A percentile compares a stretch with the other conserved stretches of the same genome.
These are phyloP conservation scores for Poecilia wingei DNA, from an alignment of 2,797 vertebrate genomes.

Conservation along the genomic window DNA sequence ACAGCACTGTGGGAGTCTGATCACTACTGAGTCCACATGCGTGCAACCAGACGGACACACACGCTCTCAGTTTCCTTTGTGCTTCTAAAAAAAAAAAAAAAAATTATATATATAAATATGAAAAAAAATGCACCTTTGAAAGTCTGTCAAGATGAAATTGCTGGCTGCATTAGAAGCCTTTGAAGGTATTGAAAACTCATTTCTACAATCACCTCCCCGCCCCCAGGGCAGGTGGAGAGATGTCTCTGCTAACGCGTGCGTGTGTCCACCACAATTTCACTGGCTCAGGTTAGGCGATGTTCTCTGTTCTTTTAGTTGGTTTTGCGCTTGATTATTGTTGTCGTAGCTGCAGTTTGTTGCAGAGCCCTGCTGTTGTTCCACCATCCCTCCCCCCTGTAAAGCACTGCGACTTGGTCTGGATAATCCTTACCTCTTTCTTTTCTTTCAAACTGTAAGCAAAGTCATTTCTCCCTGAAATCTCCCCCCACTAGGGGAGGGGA, in stretches of 20 bases:
- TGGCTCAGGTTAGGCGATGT: constrained; percentile 40
- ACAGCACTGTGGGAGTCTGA: constrained; percentile 74
- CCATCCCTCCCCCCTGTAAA: constrained; percentile 19
- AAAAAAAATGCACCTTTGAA: constrained; percentile 50
- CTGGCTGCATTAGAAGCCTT: constrained; percentile 71
- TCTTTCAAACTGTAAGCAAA: constrained; percentile 58
- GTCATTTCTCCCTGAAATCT: constrained; percentile 54
- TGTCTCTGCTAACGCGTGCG: constrained; percentile 6
- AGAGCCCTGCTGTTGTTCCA: constrained; percentile 28
- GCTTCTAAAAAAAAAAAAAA: constrained; percentile 4
- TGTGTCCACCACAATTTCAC: constrained; percentile 25
- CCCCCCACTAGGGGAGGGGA: constrained; percentile 32
- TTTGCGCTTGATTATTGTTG: constrained; percentile 61
- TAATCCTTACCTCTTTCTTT: constrained; percentile 70
- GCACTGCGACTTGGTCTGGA: constrained; percentile 40
- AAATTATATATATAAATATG: constrained; percentile 24
- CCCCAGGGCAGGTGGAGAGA: constrained; percentile 55
- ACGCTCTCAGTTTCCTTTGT: constrained; percentile 47
- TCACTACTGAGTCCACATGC: constrained; percentile 65
- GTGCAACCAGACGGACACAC: constrained; percentile 29
- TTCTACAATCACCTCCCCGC: constrained; percentile 67
- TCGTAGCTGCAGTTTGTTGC: constrained; percentile 50
- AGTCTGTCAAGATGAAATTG: constrained; percentile 76
- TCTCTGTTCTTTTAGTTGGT: constrained; percentile 52
- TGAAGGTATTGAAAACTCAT: constrained; percentile 74